Base-by-base conservation (phyloP, 2,113 vertebrate genomes). In the Elephantulus edwardii region DNA sequence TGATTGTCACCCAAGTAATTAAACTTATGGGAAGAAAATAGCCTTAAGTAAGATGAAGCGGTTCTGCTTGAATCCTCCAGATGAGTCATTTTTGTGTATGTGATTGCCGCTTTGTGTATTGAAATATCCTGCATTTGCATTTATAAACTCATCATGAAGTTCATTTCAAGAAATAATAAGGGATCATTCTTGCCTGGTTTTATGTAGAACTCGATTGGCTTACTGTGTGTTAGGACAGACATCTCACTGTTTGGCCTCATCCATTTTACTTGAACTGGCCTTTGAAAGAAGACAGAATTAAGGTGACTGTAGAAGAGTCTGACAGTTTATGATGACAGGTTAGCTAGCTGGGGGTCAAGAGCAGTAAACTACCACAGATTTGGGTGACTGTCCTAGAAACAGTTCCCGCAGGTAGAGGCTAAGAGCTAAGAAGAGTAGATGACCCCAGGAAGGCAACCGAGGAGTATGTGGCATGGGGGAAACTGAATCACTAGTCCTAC, bases 231-330 rank as follows among this genome's bases (percentile, higher is more conserved):
- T 72, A 64, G n/a, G 87, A 52, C 1, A 78, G 48, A 83, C 40
- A 77, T 87, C 44, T 88, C 62, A 66, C 56, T 70, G 7, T 44
- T 88, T 93, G 78, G 85, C 44, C 58, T 92, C 70, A 71, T 11
- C 92, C 62, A 91, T 71, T 94, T 92, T 87, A 60, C 33, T 87
- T 93, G 56, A 92, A 85, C 78, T 52, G n/a, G 72, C 54, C 52
- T 83, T 82, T 66, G 33, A 38, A 81, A 94, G 46, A 74, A 79
- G 75, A 76, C 58, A 95, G 81, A 89, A 84, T 77, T 86, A 83
- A 95, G 93, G 60, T 14, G 60, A 79, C 56, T 66, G 92, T 56
- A 44, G 82, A 46, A 83, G 75, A 92, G 77, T 84, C 64, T 91
- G 87, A 95, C 74, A 77, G 75, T 56, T 89, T 76, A 76, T 62